Conservation (phyloP, 1,140 invertebrate species). For the Trichonephila clavata region DNA sequence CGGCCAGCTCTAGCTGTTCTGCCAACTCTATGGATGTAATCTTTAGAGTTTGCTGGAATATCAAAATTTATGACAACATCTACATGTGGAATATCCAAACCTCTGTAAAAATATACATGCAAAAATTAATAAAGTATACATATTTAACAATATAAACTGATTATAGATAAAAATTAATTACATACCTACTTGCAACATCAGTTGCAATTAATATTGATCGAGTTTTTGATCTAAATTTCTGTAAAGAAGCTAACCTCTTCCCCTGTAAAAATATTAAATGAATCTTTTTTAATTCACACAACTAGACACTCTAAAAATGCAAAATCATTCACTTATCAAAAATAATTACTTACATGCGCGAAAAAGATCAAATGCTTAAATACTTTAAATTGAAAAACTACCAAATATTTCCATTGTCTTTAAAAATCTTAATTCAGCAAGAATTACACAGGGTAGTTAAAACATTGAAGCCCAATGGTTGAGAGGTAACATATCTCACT, state of each 20-base stretch:
- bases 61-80: conserved; percentile 99
- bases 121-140: background rate
- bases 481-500: too few species aligned
- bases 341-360: too few species aligned
- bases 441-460: too few species aligned
- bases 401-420: too few species aligned
- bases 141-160: background rate
- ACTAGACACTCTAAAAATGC: too few species aligned
- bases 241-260: conserved; percentile 93
- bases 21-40: conserved; percentile 98
- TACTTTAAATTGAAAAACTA: too few species aligned
- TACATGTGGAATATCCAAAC: conserved; percentile 98
- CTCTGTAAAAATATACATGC: conserved; percentile 84
- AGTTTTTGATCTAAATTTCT: conserved; percentile 95
- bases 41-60: conserved; percentile 97
- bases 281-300: too few species aligned
- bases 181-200: conserved; percentile 96
- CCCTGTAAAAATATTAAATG: conserved; percentile 84
- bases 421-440: too few species aligned
- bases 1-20: conserved; percentile 95
- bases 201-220: conserved; percentile 92
- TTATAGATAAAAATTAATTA: conserved; percentile 40
- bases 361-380: too few species aligned
- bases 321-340: too few species aligned
- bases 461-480: too few species aligned